Base-by-base conservation (phyloP, 2,888 invertebrate genomes). In the Nudaria mundana region DNA sequence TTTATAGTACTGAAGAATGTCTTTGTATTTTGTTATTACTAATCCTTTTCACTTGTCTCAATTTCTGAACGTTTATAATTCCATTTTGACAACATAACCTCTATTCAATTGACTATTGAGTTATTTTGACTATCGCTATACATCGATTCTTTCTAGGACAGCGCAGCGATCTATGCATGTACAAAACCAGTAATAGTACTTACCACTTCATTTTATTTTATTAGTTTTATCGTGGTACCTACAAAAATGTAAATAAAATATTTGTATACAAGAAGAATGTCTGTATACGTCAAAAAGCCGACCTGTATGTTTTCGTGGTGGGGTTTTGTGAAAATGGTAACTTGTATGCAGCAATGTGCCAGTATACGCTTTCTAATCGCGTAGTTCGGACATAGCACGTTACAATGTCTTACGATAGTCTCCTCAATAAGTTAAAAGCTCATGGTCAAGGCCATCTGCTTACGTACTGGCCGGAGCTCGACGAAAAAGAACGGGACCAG, bases 391-490 rank as follows among this genome's bases (percentile, higher is more conserved):
- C 54, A 44, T 49, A 46, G 23, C 36, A 48, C 42, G 47, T 43
- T 41, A 42, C 60, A 46, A 92, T 92, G 91, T 86, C 90, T 60
- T 89, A 89, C 71, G 90, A 90, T 57, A 81, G 76, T 56, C 67
- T 93, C 44, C 76, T 80, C 51, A 77, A 81, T 48, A 78, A 86
- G 30, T 82, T 95, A 47, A 76, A 81, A 32, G 78, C 90, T 52
- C 91, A 93, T 72, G 92, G 92, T 39, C 97, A 97, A 85, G 93
- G 93, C 50, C 97, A 97, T 71, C 89, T 97, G 55, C 80, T 97
- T 18, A 91, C 92, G 59, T 96, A 93, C 81, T 97, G 95, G 95
- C 90, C 93, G 59, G 92, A 93, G 55, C 74, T 97, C 13, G 85
- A 81, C 14, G 89, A 91, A 25, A 89, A 91, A 35, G 91, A 97